These are phyloP conservation scores for Coelopa pilipes DNA, from an alignment of 2,888 invertebrate genomes.

Conservation along the genomic window DNA sequence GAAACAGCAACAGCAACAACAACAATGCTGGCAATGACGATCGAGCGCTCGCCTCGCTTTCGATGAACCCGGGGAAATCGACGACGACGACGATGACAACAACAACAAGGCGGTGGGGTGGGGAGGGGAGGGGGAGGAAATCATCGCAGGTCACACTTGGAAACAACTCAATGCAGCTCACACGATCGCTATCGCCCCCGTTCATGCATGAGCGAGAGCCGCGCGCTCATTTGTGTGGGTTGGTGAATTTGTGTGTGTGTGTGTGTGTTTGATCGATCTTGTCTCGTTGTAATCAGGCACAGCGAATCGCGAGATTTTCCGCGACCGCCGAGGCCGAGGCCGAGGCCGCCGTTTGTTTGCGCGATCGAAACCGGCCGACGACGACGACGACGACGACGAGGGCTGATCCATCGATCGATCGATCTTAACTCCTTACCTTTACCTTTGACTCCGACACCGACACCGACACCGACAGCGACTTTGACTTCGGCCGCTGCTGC, in stretches of 20 bases:
- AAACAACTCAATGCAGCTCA: constrained; percentile 47
- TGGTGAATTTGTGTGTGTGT: neutral
- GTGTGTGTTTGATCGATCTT: constrained; percentile 23
- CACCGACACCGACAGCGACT: constrained; percentile 33
- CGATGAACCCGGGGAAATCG: too few species aligned
- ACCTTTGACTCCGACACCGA: constrained; percentile 28
- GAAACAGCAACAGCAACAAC: constrained; percentile 14
- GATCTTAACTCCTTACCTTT: constrained; percentile 32
- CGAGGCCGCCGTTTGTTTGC: neutral
- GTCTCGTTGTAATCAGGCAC: constrained; percentile 55
- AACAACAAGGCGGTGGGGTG: too few species aligned
- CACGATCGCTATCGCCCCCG: constrained; percentile 45
- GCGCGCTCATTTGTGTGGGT: constrained; percentile 43
- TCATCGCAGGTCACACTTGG: constrained; percentile 18
- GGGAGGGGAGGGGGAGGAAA: neutral
- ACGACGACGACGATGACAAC: too few species aligned
- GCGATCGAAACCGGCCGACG: too few species aligned
- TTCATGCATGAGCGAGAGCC: neutral
- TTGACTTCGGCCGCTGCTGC: constrained; percentile 40
- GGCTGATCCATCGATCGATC: constrained; percentile 9
- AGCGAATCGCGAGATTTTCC: constrained; percentile 50
- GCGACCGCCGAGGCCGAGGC: too few species aligned
- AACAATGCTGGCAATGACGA: neutral
- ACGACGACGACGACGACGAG: too few species aligned
- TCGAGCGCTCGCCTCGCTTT: too few species aligned